Percentiles rank a stretch among this genome's conserved stretches.
These are phyloP conservation scores for Stenodera caucasica DNA, from an alignment of 2,888 invertebrate genomes.

Conservation along the genomic window DNA sequence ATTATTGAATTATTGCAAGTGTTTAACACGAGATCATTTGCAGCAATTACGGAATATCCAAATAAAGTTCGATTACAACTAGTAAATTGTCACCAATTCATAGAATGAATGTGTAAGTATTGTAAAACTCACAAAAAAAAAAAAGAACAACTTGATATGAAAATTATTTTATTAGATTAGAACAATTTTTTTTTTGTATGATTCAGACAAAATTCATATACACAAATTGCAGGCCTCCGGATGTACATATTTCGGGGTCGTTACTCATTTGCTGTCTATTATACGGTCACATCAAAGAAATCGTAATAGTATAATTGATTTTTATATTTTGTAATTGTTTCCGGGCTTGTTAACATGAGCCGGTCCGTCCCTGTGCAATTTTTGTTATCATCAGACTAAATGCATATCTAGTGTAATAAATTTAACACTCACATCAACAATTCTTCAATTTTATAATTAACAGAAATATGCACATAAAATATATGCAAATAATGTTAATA, in stretches of 20 bases:
- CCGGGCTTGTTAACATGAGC: slow-evolving; percentile 2
- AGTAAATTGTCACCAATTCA: not conserved
- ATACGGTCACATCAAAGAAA: slow-evolving; percentile 7
- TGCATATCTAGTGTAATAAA: not conserved
- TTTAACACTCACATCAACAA: not conserved
- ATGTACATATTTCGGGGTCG: slow-evolving; percentile 7
- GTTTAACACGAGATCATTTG: not conserved
- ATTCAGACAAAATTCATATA: no score
- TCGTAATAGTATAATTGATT: slow-evolving; percentile 4
- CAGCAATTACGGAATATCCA: not conserved
- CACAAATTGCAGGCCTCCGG: slow-evolving; percentile 4
- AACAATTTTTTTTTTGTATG: no score
- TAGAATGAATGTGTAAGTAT: slow-evolving; percentile 1
- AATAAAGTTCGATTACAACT: not conserved
- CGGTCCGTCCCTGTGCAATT: slow-evolving; percentile 8
- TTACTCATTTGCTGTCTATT: not conserved
- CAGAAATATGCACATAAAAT: not conserved
- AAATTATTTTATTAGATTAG: no score
- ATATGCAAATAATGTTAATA: no score
- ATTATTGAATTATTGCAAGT: not conserved
- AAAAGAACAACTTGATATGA: not conserved
- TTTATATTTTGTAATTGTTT: slow-evolving; percentile 9
- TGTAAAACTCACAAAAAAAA: not conserved
- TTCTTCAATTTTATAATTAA: not conserved
- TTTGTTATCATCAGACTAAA: not conserved